phyloP scores from a whole-genome alignment of 2,888 invertebrate species.

The Catocala nupta region DNA sequence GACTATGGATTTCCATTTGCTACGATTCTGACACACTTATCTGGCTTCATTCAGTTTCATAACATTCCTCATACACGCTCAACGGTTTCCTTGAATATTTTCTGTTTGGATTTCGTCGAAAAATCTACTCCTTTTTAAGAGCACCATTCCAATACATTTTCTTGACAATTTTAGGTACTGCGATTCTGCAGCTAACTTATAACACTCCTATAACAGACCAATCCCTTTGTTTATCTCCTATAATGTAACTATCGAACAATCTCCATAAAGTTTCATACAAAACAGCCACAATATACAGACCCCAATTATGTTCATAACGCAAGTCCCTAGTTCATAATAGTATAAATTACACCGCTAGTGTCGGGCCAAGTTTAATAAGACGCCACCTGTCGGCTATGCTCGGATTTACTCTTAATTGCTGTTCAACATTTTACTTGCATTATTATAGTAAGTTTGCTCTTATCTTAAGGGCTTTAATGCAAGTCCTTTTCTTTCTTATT shows the following conservation, averaged over 20 bases:
- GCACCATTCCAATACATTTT: too few relatives aligned
- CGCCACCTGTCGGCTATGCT: constrained; percentile 74
- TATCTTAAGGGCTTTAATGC: too few relatives aligned
- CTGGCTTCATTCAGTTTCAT: too few relatives aligned
- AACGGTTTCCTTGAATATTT: too few relatives aligned
- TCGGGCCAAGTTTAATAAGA: constrained; percentile 76
- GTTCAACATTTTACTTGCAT: constrained; percentile 51
- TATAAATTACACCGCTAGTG: constrained; percentile 67
- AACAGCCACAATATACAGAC: constrained; percentile 29
- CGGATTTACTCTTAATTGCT: constrained; percentile 75
- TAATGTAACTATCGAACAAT: constrained; percentile 13
- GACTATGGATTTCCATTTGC: too few relatives aligned
- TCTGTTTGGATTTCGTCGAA: too few relatives aligned
- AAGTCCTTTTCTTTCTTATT: too few relatives aligned
- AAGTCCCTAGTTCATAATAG: constrained; percentile 52
- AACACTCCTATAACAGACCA: not conserved
- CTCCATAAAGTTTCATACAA: constrained; percentile 31
- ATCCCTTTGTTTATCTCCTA: not conserved
- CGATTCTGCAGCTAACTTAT: not conserved
- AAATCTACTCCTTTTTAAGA: not conserved
- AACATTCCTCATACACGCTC: too few relatives aligned
- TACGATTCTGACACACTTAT: too few relatives aligned
- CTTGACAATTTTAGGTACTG: too few relatives aligned
- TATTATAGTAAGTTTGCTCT: constrained; percentile 34
- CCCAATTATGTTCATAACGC: constrained; percentile 39